Evolutionary conservation across 1,140 invertebrate genomes (phyloP).

Genomic region (Lasioglossum albipes): DNA sequence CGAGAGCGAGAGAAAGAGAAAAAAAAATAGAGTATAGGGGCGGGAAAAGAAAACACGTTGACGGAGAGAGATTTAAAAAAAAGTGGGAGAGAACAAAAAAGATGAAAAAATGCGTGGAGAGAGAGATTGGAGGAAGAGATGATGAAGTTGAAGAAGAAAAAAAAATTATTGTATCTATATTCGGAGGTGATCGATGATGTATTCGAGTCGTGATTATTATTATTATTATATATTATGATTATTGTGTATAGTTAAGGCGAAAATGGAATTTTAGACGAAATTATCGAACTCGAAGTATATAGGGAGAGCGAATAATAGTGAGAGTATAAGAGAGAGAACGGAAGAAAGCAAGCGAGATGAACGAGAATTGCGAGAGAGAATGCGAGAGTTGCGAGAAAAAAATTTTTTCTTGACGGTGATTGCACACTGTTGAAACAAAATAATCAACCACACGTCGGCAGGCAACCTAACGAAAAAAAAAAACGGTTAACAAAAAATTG

Average conservation of each 20-base stretch:
- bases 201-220: conserved; percentile 79
- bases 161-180: conserved; percentile 80
- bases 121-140: conserved; percentile 41
- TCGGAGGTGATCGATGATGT: conserved; percentile 79
- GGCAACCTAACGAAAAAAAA: conserved; percentile 65
- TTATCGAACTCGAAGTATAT: conserved; percentile 69
- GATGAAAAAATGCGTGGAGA: neutral
- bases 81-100: neutral
- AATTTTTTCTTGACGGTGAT: conserved; percentile 72
- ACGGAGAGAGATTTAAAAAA: neutral
- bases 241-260: conserved; percentile 79
- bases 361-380: conserved; percentile 52
- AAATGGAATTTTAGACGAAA: conserved; percentile 76
- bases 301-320: conserved; percentile 50
- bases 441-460: conserved; percentile 62
- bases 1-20: too few species aligned
- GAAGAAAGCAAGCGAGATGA: conserved; percentile 20
- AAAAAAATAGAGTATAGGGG: neutral
- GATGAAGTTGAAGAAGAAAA: conserved; percentile 54
- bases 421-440: conserved; percentile 72
- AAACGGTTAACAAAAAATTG: conserved; percentile 5
- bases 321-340: conserved; percentile 44
- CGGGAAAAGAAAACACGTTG: conserved; percentile 59
- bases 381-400: conserved; percentile 34
- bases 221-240: conserved; percentile 67